Base-by-base conservation (phyloP, 2,888 invertebrate species). In the Molorchus minor region DNA sequence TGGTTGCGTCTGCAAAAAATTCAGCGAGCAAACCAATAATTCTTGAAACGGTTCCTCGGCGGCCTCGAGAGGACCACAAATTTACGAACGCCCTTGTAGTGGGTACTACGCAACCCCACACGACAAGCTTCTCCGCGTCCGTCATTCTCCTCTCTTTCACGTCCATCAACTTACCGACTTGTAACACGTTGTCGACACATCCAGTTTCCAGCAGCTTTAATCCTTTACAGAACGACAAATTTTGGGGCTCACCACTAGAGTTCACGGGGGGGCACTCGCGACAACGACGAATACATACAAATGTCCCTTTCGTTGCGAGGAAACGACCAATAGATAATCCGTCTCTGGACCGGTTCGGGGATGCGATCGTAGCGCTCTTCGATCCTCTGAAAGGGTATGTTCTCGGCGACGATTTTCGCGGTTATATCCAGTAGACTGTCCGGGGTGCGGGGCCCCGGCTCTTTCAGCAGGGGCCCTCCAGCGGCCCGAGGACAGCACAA, bases 281-380 rank as follows among this genome's bases (percentile, higher is more conserved):
- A 84, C 82, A 92, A 85, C 71, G 92, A 92, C 72, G 92, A 92
- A 83, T 94, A 94, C 92, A 93, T 93, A 82, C 91, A 91, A 80
- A 94, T 93, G 83, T 93, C 93, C 77, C 90, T 85, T 82, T 93
- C 93, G 79, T 93, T 90, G 75, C 93, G 84, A 70, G 93, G 94
- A 83, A 93, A 93, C 68, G 93, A 92, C 92, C 93, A 93, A 84
- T 87, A 93, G 77, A 93, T 92, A 80, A 93, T 91, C 77, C 92
- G 86, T 71, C 91, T 86, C 82, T 93, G 93, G 79, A 93, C 93
- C 69, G 93, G 93, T 80, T 93, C 93, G 70, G 93, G 94, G 80
- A 94, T 93, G 75, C 93, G 87, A 79, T 91, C 90, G 81, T 92
- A 92, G 69, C 91, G 87, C 81, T 93, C 92, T 82, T 93, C 93